phyloP scores from a whole-genome alignment of 2,797 vertebrate species.

The Buceros bicornis region DNA sequence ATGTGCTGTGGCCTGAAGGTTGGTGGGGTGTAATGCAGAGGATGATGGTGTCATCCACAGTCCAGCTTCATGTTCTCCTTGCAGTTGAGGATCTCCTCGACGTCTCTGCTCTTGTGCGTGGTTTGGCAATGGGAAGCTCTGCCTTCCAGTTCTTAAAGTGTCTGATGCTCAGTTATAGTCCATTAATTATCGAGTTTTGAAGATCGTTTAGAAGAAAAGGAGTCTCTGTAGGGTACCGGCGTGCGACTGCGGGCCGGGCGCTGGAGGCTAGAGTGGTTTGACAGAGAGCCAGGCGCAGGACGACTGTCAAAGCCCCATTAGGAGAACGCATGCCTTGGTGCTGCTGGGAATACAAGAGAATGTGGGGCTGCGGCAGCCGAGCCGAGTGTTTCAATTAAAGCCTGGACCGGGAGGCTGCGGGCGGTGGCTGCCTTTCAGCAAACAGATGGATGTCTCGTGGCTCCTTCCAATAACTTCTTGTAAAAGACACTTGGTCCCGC shows the following conservation, averaged over 20 bases:
- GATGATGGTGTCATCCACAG: not conserved
- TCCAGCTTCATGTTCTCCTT: fast-evolving
- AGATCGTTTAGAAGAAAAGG: slow-evolving; percentile 15
- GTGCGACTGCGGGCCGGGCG: not conserved
- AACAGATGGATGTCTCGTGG: slow-evolving; percentile 1
- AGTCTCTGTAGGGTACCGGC: slow-evolving; percentile 33
- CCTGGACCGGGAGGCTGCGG: slow-evolving; percentile 30
- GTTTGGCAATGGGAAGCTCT: not conserved
- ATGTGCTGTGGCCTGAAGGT: not conserved
- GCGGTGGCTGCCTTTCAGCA: slow-evolving; percentile 44
- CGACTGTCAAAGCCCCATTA: slow-evolving; percentile 26
- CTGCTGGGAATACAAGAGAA: slow-evolving; percentile 46
- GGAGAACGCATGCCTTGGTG: not conserved
- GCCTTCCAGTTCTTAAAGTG: not conserved
- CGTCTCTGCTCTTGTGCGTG: fast-evolving
- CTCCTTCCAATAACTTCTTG: slow-evolving; percentile 26
- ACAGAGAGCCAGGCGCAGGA: slow-evolving; percentile 38
- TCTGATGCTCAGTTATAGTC: not conserved
- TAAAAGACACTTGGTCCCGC: not conserved
- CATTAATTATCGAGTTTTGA: slow-evolving; percentile 41
- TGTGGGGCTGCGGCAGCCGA: slow-evolving; percentile 19
- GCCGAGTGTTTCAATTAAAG: slow-evolving; percentile 16
- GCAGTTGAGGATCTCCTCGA: fast-evolving
- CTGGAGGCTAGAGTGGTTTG: slow-evolving; percentile 52
- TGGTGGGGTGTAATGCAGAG: not conserved